Conservation (phyloP, 35 echinoderm and acorn worm genomes). For the Anneissia japonica region DNA sequence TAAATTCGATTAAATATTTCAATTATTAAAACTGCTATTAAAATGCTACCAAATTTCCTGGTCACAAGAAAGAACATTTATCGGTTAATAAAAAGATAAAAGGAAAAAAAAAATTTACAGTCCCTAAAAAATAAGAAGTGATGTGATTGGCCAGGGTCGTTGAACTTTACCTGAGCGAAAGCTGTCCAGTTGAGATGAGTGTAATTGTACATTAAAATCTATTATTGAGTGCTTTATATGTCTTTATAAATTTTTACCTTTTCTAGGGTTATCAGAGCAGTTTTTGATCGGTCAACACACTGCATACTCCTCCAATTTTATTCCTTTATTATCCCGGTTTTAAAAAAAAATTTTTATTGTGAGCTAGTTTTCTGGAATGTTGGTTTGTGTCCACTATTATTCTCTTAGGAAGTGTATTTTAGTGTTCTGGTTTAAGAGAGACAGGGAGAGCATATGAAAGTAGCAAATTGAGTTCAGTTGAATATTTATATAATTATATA, state of each 20-base stretch:
- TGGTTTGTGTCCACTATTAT: not conserved
- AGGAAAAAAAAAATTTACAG: not conserved
- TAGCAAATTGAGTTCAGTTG: too few relatives aligned
- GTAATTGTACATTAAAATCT: not conserved
- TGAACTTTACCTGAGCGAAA: not conserved
- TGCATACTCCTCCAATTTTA: not conserved
- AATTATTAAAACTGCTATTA: too few relatives aligned
- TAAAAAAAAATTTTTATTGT: not conserved
- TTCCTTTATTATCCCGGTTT: not conserved
- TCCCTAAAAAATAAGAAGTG: not conserved
- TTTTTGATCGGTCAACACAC: not conserved
- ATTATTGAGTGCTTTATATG: not conserved
- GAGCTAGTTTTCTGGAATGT: not conserved
- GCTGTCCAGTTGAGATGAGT: not conserved
- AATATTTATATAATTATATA: too few relatives aligned
- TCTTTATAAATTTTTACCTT: not conserved
- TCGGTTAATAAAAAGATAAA: not conserved
- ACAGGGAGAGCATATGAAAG: too few relatives aligned
- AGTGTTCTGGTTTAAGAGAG: not conserved
- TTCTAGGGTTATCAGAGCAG: not conserved
- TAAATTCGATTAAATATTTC: too few relatives aligned
- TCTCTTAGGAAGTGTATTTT: not conserved
- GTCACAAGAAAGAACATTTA: not conserved
- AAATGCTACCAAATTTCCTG: too few relatives aligned
- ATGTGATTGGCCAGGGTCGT: not conserved